Base-by-base conservation (phyloP, 2,113 vertebrate species). In the Sprattus sprattus region DNA sequence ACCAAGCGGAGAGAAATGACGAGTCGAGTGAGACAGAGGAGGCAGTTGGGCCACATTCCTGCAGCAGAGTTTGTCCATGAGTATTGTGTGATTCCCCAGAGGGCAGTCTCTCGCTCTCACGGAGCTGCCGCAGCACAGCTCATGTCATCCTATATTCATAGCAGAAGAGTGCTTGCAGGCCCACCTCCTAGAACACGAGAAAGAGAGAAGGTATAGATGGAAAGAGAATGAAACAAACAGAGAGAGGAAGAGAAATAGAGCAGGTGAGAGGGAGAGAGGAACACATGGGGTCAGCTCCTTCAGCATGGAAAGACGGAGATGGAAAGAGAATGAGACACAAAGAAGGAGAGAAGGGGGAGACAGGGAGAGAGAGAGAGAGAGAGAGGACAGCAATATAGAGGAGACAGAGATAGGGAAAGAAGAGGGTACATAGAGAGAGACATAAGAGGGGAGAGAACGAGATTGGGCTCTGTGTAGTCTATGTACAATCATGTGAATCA, bases 81-180 rank as follows among this genome's bases (percentile, higher is more conserved):
- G 64, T 9, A 44, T 39, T 44, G 71, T 16, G 32, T 16, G 28
- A 78, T 32, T 78, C 71, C 71, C 32, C 10, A 4, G 71, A 78
- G 71, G 71, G 13, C 71, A 39, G 0, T 32, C 67, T 75, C 67
- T 39, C 71, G 39, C 25, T 78, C 71, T 78, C 71, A 16, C 71
- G 3, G 28, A 39, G 28, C 39, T 32, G 13, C 10, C 15, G 4
- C 71, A 78, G 64, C 28, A 78, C 71, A 39, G 28, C 64, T 71
- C 5, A 25, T 87, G 85, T 87, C 86, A 13, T 45, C 39, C 28
- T 25, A 22, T 45, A 20, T 81, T 85, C 45, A 85, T 57, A 83
- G 81, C n/a, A 60, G 54, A 49, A 64, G 49, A 84, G 82, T 86
- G 83, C 54, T 50, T 71, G 50, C 75, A n/a, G 60, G 45, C 25